Evolutionary conservation across 2,888 invertebrate genomes (phyloP), one percentile per base, ranked within the genome.

Genomic region (Eulithis testata): DNA sequence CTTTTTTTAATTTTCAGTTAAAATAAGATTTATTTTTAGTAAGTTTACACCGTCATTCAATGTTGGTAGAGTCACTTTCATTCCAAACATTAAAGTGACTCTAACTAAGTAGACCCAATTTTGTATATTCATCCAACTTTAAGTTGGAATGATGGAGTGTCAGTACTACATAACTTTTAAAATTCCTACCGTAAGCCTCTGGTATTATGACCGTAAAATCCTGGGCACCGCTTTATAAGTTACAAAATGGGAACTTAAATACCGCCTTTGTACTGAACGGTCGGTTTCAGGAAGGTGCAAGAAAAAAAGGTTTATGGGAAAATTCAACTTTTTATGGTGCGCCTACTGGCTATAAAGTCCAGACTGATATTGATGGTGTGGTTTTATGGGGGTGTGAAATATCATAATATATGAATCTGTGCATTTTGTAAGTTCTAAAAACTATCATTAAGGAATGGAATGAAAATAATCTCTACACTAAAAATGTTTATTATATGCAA

Each of bases 121-220:
- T 21, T 21, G 21, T 21, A 21, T 37, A 37, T 37, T 37, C 37
- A 37, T 37, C 5, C 5, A 37, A 37, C 8, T 37, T 5, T 37
- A 31, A 4, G 31, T 40, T 40, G 40, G 9, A 40, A 40, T 40
- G 9, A 8, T 11, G 8, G 14, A 40, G 54, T 54, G 9, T 59
- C 60, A 21, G 14, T 44, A 60, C 64, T 60, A 55, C 36, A 8
- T 6, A 7, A 5, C 1, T 14, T 55, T 11, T 31, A 0, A 2
- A 31, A 27, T 37, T 21, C 12, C 50, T 7, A 49, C 40, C 40
- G 11, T 37, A 37, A 37, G 66, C 49, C 44, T 65, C 43, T 59
- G 65, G 64, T 69, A 71, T 70, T 73, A 72, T 68, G 66, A 68
- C 65, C 71, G 71, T 69, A 70, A 66, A 73, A 70, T 69, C 70